A percentile compares a stretch with the other conserved stretches of the same genome.
Conservation (phyloP, 2,113 vertebrate species). For the Ardeotis arabs region DNA sequence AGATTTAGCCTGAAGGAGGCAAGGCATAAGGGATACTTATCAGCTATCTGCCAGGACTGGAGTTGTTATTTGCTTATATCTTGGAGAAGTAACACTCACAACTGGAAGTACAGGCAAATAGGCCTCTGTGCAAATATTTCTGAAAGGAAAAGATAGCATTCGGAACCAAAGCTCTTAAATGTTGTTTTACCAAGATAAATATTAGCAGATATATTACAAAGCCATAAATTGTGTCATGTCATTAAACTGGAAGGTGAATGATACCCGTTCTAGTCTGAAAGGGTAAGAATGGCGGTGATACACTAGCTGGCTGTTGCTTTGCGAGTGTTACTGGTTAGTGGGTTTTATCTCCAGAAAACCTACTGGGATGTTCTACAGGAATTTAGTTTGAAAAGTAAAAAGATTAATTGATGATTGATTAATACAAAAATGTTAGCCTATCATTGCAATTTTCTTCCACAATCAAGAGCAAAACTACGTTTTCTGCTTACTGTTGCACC, state of each 20-base stretch:
- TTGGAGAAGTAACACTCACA: background rate
- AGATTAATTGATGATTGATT: background rate
- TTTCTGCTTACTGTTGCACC: background rate
- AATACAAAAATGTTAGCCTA: background rate
- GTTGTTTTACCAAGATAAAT: constrained; percentile 6
- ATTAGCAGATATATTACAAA: background rate
- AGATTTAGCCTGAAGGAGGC: background rate
- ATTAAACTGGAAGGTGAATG: background rate
- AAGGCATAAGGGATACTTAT: background rate
- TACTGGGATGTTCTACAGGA: background rate
- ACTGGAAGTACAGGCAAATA: background rate
- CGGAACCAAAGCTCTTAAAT: background rate
- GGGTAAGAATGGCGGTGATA: background rate
- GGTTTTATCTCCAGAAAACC: background rate
- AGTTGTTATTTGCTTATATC: background rate
- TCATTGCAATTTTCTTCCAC: background rate
- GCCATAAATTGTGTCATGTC: background rate
- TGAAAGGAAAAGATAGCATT: background rate
- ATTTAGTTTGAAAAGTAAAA: background rate
- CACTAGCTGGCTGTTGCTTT: background rate
- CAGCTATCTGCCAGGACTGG: background rate
- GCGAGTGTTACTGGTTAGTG: background rate
- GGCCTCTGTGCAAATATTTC: background rate
- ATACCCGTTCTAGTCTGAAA: background rate
- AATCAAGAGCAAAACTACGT: background rate